These are phyloP conservation scores for Tetragnatha versicolor DNA, from an alignment of 1,140 invertebrate species.

Conservation along the genomic window DNA sequence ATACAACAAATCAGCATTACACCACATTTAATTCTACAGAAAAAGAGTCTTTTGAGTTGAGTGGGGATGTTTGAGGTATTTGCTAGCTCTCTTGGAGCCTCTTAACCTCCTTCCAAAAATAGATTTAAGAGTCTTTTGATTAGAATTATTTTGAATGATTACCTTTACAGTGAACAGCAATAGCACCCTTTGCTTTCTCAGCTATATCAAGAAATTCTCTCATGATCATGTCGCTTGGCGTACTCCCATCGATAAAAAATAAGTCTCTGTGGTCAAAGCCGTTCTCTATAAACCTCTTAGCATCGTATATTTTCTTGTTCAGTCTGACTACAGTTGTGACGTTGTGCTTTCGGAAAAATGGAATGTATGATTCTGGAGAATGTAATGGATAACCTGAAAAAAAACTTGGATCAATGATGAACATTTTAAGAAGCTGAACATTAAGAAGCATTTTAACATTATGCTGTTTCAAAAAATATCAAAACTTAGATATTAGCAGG, in stretches of 20 bases:
- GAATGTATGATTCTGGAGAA: conserved; percentile 94
- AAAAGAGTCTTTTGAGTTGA: too few species aligned
- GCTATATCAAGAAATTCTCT: conserved; percentile 88
- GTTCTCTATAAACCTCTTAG: conserved; percentile 84
- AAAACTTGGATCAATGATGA: too few species aligned
- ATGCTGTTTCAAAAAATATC: neutral
- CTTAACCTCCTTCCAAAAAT: too few species aligned
- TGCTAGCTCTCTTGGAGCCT: too few species aligned
- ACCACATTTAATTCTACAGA: too few species aligned
- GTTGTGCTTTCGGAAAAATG: conserved; percentile 90
- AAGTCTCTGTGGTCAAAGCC: conserved; percentile 96
- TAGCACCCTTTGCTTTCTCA: conserved; percentile 86
- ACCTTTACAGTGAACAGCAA: conserved; percentile 99
- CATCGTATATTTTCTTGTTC: conserved; percentile 96
- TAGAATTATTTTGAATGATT: too few species aligned
- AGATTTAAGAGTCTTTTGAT: too few species aligned
- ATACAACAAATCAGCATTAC: too few species aligned
- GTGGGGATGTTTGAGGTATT: too few species aligned
- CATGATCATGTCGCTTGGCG: conserved; percentile 89
- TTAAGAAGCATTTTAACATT: neutral
- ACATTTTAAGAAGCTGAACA: too few species aligned
- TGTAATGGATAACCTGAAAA: conserved; percentile 88
- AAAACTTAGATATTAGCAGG: neutral
- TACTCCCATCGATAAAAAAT: conserved; percentile 97
- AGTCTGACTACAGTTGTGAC: conserved; percentile 92